A percentile compares a stretch with the other conserved stretches of the same genome.
Evolutionary conservation across 2,888 invertebrate genomes (phyloP).

Genomic region (Yponomeuta plumbellus): DNA sequence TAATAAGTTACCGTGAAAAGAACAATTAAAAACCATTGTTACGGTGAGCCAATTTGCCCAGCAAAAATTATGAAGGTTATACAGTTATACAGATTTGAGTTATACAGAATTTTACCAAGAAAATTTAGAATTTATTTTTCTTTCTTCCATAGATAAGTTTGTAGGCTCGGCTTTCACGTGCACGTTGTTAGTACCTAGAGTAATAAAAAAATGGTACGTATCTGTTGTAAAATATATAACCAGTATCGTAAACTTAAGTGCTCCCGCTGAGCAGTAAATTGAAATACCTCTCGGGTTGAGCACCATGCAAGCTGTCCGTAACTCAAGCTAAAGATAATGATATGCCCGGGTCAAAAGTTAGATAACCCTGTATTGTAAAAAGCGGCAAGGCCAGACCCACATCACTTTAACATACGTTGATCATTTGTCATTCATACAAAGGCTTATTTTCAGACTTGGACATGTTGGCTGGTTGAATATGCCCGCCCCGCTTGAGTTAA

Average conservation of each 20-base stretch:
- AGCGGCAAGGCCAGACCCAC: conserved; percentile 37
- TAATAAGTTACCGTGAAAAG: too few species aligned
- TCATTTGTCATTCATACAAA: conserved; percentile 47
- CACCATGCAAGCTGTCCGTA: neutral
- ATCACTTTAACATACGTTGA: conserved; percentile 43
- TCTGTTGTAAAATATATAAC: neutral
- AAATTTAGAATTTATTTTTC: too few species aligned
- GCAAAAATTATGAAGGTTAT: too few species aligned
- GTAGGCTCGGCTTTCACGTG: too few species aligned
- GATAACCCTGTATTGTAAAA: conserved; percentile 14
- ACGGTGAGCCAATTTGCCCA: too few species aligned
- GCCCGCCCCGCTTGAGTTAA: neutral
- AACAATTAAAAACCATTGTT: too few species aligned
- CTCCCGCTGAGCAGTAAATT: neutral
- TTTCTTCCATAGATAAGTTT: too few species aligned
- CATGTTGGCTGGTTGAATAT: neutral
- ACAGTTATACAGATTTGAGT: too few species aligned
- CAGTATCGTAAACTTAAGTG: neutral
- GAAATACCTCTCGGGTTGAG: neutral
- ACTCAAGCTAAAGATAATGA: neutral
- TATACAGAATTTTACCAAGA: too few species aligned
- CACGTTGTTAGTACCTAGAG: too few species aligned
- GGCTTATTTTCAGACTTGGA: conserved; percentile 17
- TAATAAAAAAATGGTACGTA: neutral
- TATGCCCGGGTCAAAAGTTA: conserved; percentile 14